Evolutionary conservation across 1,140 invertebrate genomes (phyloP).

Genomic region (Monomorium pharaonis): DNA sequence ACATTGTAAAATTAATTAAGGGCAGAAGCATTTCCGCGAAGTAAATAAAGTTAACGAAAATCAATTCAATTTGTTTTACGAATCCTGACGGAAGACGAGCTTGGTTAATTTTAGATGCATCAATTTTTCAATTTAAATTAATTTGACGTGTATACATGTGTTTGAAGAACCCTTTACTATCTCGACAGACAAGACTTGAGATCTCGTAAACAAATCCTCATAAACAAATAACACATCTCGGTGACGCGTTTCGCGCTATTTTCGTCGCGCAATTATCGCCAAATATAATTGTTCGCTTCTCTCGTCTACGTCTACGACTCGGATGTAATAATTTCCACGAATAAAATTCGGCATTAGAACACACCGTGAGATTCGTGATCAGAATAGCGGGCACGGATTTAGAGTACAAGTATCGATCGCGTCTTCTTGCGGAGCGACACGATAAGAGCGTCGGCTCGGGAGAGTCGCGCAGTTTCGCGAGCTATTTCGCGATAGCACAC

Average conservation of each 20-base stretch:
- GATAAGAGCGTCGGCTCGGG: neutral
- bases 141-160: neutral
- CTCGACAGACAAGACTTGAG: neutral
- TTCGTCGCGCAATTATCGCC: constrained; percentile 1
- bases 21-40: neutral
- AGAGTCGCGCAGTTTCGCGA: constrained; percentile 9
- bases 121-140: neutral
- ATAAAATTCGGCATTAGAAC: constrained; percentile 39
- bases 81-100: neutral
- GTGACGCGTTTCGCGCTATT: neutral
- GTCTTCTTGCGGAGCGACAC: constrained; percentile 18
- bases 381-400: constrained; percentile 34
- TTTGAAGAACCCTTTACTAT: neutral
- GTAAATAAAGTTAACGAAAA: constrained; percentile 25
- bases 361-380: constrained; percentile 12
- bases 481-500: constrained; percentile 20
- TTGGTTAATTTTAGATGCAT: neutral
- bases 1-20: constrained; percentile 29
- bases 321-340: neutral
- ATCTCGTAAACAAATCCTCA: neutral
- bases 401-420: constrained; percentile 35
- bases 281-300: constrained; percentile 18
- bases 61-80: neutral
- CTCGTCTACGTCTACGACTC: neutral
- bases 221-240: constrained; percentile 31